Conservation (phyloP, 2,113 vertebrate species). For the Erythrolamprus reginae region DNA sequence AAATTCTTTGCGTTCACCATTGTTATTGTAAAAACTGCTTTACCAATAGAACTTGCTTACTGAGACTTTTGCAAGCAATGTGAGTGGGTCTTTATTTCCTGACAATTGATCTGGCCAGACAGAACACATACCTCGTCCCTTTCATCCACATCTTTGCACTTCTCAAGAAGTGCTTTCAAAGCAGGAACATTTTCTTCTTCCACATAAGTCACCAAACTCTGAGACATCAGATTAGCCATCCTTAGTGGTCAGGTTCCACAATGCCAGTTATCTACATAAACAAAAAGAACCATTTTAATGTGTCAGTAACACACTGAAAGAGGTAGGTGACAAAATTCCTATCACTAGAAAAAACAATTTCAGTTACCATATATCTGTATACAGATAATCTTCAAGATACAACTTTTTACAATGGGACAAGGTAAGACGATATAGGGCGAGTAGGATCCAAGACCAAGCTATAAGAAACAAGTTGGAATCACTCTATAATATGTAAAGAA, state of each 20-base stretch:
- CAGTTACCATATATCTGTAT: neutral
- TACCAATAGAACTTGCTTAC: no score
- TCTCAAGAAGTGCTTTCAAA: constrained; percentile 88
- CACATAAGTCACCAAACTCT: constrained; percentile 88
- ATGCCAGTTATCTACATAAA: constrained; percentile 39
- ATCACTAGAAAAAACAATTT: neutral
- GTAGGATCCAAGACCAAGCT: no score
- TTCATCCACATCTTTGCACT: constrained; percentile 92
- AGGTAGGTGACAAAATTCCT: neutral
- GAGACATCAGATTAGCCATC: constrained; percentile 85
- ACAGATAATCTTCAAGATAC: neutral
- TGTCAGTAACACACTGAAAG: neutral
- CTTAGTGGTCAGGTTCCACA: constrained; percentile 54
- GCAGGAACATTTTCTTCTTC: constrained; percentile 93
- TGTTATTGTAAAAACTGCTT: no score
- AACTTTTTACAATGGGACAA: no score
- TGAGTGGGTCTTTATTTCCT: no score
- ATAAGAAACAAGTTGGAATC: no score
- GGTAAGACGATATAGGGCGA: no score
- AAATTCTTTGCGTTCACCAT: no score
- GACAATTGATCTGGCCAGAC: no score
- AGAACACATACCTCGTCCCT: constrained; percentile 97
- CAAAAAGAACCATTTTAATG: neutral
- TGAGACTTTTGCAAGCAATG: no score
- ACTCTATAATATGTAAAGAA: no score